Evolutionary conservation across 1,140 invertebrate species (phyloP), one percentile per base, ranked within the genome.

Genomic region (Euwallacea fornicatus): DNA sequence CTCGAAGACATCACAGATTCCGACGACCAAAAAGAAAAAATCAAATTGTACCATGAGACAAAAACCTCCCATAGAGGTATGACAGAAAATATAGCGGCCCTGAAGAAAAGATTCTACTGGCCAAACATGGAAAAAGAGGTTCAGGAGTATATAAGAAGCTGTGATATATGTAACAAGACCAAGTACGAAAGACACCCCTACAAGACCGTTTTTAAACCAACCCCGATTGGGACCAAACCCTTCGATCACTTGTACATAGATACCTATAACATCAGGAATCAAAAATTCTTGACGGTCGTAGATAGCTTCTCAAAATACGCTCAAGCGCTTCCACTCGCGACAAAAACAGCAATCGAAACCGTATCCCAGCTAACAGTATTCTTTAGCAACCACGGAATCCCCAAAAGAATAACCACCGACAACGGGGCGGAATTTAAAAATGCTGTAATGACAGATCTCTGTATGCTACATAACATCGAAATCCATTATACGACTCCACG

Each of bases 221-320:
- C 76, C 7, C 21, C 76, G 9, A 13, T 76, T 9, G 69, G 75
- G 8, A 73, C 71, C 73, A 74, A 69, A 76, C 75, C 76, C 2
- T 78, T 79, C 62, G 73, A 78, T 21, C 63, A 72, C 0, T 73
- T 78, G 33, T 75, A 78, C 60, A 64, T 78, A 16, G 76, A 78
- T 58, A 66, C 65, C 2, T 78, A 76, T 63, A 64, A 59, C 43
- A 75, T 76, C 42, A 66, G 73, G 3, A 69, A 73, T 41, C 13
- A 21, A 9, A 73, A 71, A 65, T 78, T 77, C 15, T 53, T 76
- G 11, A 78, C 75, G 21, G 75, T 78, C 10, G 69, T 78, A 21
- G 76, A 78, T 53, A 46, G 68, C 7, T 76, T 75, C 66, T 73
- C 67, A 16, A 63, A 67, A 66, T 76, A 77, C 41, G 56, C 67